These are phyloP conservation scores for Gymnarchus niloticus DNA, from an alignment of 2,113 vertebrate species.

Conservation along the genomic window DNA sequence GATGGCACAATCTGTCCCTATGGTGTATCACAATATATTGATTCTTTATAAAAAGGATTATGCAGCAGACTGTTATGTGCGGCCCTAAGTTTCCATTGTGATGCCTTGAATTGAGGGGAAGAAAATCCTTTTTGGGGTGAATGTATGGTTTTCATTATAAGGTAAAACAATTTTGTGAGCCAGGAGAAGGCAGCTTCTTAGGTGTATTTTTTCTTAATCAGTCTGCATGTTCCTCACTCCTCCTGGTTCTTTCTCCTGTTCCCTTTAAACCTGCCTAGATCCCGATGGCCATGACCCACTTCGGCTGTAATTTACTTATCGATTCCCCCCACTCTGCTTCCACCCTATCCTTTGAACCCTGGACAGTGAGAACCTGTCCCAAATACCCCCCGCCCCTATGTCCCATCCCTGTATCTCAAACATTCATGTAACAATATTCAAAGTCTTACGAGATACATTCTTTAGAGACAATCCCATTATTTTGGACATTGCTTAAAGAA, in stretches of 20 bases:
- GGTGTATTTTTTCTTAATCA: not conserved
- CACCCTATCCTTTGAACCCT: not conserved
- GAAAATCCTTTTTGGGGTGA: not conserved
- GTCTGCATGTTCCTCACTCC: not conserved
- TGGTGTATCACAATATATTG: not conserved
- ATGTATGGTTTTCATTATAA: not conserved
- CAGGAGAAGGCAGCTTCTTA: too few species aligned
- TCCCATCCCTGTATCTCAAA: not conserved
- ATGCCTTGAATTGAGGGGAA: not conserved
- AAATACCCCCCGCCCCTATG: not conserved
- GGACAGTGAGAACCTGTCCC: not conserved
- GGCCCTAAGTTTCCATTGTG: not conserved
- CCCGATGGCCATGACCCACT: not conserved
- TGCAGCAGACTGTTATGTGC: not conserved
- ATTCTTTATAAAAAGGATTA: conserved; percentile 5
- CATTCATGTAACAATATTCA: not conserved
- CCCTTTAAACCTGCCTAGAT: not conserved
- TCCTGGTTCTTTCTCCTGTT: not conserved
- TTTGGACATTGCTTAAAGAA: too few species aligned
- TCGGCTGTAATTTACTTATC: not conserved
- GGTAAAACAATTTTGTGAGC: too few species aligned
- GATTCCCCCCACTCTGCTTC: not conserved
- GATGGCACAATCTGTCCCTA: not conserved
- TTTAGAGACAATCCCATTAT: too few species aligned
- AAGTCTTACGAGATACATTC: too few species aligned